phyloP scores from a whole-genome alignment of 2,797 vertebrate genomes.

The Astyanax mexicanus region DNA sequence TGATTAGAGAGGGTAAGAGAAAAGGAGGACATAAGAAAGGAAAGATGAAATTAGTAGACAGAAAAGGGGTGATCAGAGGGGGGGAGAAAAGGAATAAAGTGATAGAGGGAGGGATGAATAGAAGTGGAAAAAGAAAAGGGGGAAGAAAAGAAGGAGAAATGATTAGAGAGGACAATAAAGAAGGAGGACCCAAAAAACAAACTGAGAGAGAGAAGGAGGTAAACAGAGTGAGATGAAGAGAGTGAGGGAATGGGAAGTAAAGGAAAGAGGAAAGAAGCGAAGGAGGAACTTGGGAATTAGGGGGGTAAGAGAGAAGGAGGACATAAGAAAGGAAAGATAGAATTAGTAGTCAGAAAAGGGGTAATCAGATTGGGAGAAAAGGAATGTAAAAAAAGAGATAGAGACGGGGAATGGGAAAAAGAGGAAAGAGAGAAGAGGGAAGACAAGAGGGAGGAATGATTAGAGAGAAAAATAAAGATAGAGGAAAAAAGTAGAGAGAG shows the following conservation, averaged over 20 bases:
- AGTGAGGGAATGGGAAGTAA: too few species aligned
- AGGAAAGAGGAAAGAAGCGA: too few species aligned
- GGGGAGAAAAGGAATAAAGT: too few species aligned
- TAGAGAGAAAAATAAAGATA: not conserved
- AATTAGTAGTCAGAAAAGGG: too few species aligned
- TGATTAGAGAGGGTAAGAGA: not conserved
- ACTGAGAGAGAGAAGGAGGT: conserved; percentile 34
- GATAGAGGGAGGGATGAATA: conserved; percentile 31
- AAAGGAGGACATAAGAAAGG: too few species aligned
- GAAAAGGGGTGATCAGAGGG: too few species aligned
- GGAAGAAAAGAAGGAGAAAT: too few species aligned
- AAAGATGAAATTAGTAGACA: too few species aligned
- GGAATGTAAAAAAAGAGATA: too few species aligned
- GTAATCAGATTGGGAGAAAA: too few species aligned
- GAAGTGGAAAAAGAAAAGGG: conserved; percentile 21
- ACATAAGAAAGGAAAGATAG: too few species aligned
- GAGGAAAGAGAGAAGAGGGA: too few species aligned
- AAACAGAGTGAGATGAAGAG: conserved; percentile 18
- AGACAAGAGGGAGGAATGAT: not conserved
- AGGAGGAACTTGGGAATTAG: not conserved
- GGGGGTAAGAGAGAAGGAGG: not conserved
- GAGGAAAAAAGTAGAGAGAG: not conserved
- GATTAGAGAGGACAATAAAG: not conserved
- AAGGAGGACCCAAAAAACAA: conserved; percentile 42
- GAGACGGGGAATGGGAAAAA: not conserved